A percentile compares a stretch with the other conserved stretches of the same genome.
Conservation (phyloP, 2,113 vertebrate genomes). For the Rhombomys opimus region DNA sequence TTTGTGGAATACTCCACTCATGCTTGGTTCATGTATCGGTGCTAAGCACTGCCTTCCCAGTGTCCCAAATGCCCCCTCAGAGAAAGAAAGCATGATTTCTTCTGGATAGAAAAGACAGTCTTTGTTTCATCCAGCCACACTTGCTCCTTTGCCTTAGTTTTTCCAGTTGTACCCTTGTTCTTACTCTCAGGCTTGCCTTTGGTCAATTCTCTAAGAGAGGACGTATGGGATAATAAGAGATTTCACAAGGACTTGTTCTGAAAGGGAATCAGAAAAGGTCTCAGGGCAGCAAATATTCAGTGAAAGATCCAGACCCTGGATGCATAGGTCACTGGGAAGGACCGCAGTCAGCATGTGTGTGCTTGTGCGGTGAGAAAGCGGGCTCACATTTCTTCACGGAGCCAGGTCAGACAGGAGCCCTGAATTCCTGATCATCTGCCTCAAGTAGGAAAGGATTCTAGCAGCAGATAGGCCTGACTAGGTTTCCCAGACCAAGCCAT, state of each 20-base stretch:
- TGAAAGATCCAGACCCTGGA: neutral
- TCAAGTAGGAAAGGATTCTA: neutral
- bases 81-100: neutral
- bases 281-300: neutral
- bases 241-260: neutral
- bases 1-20: neutral
- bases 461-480: neutral
- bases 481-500: neutral
- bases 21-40: too few species aligned
- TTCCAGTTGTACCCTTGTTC: too few species aligned
- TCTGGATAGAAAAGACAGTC: neutral
- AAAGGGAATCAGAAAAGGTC: neutral
- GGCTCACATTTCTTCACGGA: neutral
- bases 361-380: neutral
- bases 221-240: too few species aligned
- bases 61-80: neutral
- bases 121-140: neutral
- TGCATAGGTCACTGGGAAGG: fast-evolving
- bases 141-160: fast-evolving
- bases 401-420: neutral
- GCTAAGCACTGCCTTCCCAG: fast-evolving
- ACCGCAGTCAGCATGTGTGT: neutral
- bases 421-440: too few species aligned
- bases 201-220: neutral
- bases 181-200: neutral